A percentile compares a stretch with the other conserved stretches of the same genome.
phyloP scores from a whole-genome alignment of 2,888 invertebrate species.

The Idaea dimidiata region DNA sequence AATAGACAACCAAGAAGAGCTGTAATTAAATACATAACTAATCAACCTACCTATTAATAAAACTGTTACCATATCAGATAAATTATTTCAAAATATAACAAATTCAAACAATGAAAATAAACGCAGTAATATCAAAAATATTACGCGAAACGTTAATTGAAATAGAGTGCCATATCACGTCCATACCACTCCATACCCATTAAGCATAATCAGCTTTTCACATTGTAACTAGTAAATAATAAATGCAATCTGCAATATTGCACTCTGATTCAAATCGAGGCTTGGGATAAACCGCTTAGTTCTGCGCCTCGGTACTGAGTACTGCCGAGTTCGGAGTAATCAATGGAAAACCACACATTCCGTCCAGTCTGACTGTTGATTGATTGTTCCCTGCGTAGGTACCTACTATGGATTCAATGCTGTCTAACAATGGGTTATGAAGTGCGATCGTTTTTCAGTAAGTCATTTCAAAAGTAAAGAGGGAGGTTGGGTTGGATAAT shows the following conservation, averaged over 20 bases:
- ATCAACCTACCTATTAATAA: neutral
- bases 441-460: slow-evolving; percentile 8
- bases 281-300: slow-evolving; percentile 29
- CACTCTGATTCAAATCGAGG: slow-evolving; percentile 22
- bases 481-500: neutral
- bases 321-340: slow-evolving; percentile 25
- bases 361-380: slow-evolving; percentile 27
- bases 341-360: slow-evolving; percentile 31
- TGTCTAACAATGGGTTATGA: slow-evolving; percentile 10
- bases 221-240: slow-evolving; percentile 6
- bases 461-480: slow-evolving; percentile 18
- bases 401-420: slow-evolving; percentile 10
- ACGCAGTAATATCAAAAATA: neutral
- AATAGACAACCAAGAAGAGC: neutral
- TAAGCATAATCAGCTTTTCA: neutral
- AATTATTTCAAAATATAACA: neutral
- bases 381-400: slow-evolving; percentile 21
- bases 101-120: neutral
- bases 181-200: neutral
- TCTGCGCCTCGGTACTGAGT: slow-evolving; percentile 15
- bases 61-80: neutral
- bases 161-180: neutral
- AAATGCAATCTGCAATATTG: slow-evolving; percentile 23
- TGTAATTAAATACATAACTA: neutral
- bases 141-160: neutral